Base-by-base conservation (phyloP, 2,888 invertebrate genomes). In the Mythimna vitellina region DNA sequence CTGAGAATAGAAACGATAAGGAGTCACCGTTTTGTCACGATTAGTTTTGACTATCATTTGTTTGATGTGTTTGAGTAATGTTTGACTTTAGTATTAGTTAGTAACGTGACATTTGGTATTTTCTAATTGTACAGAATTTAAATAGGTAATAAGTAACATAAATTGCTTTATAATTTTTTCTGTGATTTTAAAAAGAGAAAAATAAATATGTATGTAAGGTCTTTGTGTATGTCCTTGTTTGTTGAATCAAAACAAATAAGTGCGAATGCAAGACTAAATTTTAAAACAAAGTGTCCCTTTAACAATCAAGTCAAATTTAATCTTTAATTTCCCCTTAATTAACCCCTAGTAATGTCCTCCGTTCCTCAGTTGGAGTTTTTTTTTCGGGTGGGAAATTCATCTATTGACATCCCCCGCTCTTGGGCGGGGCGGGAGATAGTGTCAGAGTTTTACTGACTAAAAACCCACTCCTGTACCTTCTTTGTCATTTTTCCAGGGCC, bases 1-100 rank as follows among this genome's bases (percentile, higher is more conserved):
- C 83, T 68, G 10, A 70, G 72, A 73, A 79, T 5, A 63, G 20
- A 65, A 49, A 38, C 10, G 78, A 77, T 79, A 80, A 71, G 38
- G 42, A 70, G 25, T 76, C 49, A 66, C 32, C 20, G 42, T 66
- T 78, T 78, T 54, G 72, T 72, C 75, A 73, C 68, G 74, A 82
- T 78, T 53, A 25, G 46, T 54, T 32, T 68, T 46, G 38, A 65
- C 57, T 61, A 54, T 62, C 32, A 46, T 67, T 51, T 75, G 25
- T 73, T 53, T 65, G 32, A 38, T 20, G 29, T 58, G 54, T 78
- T 70, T 68, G 14, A 57, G 25, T 60, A 77, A 71, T 78, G n/a
- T 75, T 76, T 73, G 61, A 35, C 25, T 57, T 76, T 69, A 38
- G 75, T 49, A 53, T 68, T 78, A 67, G n/a, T 61, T 60, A 9